Base-by-base conservation (phyloP, 2,888 invertebrate species). In the Cetonia aurata region DNA sequence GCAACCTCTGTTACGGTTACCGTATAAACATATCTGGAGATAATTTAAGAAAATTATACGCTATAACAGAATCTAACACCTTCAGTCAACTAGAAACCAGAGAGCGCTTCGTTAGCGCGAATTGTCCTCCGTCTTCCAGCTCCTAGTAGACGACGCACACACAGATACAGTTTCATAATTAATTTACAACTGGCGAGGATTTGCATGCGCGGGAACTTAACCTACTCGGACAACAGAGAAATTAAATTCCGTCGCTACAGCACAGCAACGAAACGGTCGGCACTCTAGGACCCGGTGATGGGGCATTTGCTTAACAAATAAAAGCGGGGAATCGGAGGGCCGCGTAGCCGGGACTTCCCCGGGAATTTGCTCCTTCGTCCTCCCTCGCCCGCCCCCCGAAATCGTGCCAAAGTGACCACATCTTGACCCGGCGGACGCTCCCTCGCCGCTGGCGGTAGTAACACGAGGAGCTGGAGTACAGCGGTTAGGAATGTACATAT, bases 211-310 rank as follows among this genome's bases (percentile, higher is more conserved):
- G 78, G 80, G 50, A 82, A 83, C 82, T 83, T 83, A 84, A 84
- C 83, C 83, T 82, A 80, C 82, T 84, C 83, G 84, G 84, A 84
- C 84, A 84, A 84, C 83, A 83, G 78, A 78, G 80, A 84, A 84
- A 84, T 84, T 84, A 83, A 84, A 84, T 84, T 84, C 80, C 79
- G 77, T 48, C 67, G 57, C 55, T 75, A 77, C 77, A 79, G 77
- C 77, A 76, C 79, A 77, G 57, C 60, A 74, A 4, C 25, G 25
- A 25, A n/a, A 37, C 37, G 37, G 37, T 10, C 37, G 8, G 37
- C 2, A 73, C 73, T 75, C 73, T 73, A 37, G 37, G 74, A 72
- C 75, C 74, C 73, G 72, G 80, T 81, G 81, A 81, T 81, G 81
- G 83, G 37, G 80, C 83, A 83, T 83, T 83, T 84, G 83, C 82